Evolutionary conservation across 2,113 vertebrate species (phyloP), one percentile per base, ranked within the genome.

Genomic region (Osmerus eperlanus): DNA sequence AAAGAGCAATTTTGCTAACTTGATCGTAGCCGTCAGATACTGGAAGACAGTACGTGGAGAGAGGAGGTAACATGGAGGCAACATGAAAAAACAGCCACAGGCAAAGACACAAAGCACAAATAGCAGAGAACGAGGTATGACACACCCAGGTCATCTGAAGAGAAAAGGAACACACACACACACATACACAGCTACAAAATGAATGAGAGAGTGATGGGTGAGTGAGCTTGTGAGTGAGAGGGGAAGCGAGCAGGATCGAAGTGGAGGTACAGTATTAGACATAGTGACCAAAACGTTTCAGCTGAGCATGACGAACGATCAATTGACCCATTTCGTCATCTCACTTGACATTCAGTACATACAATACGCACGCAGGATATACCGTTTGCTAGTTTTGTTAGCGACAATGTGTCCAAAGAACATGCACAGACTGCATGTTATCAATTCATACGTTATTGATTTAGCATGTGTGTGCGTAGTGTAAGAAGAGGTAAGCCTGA

Each of bases 181-280:
- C 23, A 23, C 23, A 23, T 2, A 23, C 51, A 80, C 67, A 36
- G 64, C 23, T 56, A 29, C 68, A 67, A n/a, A 56, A 56, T 6
- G 54, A 6, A 56, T n/a, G 74, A 41, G 36, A 41, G 36, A 8
- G 36, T 41, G 36, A 41, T 41, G 36, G 36, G 7, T 41, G 36
- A 41, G 36, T 9, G 36, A 41, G 36, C 36, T 1, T 68, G 53
- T 55, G 54, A 70, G 73, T 56, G 6, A 56, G 75, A 79, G 65
- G 77, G 71, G 79, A 81, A 76, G 81, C 69, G 73, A 75, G 81
- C 68, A 76, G 55, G 70, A 62, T 0, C 4, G 21, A 77, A 77
- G 28, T 56, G 19, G 28, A 62, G 61, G 73, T 18, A 32, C 9
- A 4, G 73, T 65, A 74, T 72, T 12, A 63, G 59, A 52, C 76